These are phyloP conservation scores for Oxyruncus cristatus DNA, from an alignment of 2,113 vertebrate species.

Conservation along the genomic window DNA sequence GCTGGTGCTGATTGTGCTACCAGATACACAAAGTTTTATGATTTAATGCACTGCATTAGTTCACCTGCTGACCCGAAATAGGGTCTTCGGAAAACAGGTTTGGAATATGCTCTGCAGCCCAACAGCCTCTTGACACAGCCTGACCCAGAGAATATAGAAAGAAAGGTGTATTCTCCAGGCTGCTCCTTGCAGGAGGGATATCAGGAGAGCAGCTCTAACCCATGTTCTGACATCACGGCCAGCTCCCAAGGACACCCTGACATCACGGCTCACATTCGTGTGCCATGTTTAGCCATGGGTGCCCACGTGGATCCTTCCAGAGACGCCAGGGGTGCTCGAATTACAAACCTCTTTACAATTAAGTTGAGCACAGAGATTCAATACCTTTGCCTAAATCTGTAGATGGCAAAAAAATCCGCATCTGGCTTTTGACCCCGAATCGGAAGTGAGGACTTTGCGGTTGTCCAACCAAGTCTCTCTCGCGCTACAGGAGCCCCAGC, in stretches of 20 bases:
- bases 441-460: neutral
- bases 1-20: neutral
- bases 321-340: neutral
- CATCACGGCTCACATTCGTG: accelerated
- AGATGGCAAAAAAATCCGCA: neutral
- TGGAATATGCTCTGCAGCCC: neutral
- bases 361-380: neutral
- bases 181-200: neutral
- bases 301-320: accelerated
- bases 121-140: neutral
- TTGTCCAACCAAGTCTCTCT: neutral
- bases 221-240: accelerated
- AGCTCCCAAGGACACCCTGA: neutral
- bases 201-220: neutral
- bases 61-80: neutral
- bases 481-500: neutral
- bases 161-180: neutral
- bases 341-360: neutral
- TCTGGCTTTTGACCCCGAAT: neutral
- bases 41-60: neutral
- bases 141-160: neutral
- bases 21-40: neutral
- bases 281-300: neutral
- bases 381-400: neutral
- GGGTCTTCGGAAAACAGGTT: neutral